These are phyloP conservation scores for Lagocephalus sceleratus DNA, from an alignment of 2,797 vertebrate species.

Conservation along the genomic window DNA sequence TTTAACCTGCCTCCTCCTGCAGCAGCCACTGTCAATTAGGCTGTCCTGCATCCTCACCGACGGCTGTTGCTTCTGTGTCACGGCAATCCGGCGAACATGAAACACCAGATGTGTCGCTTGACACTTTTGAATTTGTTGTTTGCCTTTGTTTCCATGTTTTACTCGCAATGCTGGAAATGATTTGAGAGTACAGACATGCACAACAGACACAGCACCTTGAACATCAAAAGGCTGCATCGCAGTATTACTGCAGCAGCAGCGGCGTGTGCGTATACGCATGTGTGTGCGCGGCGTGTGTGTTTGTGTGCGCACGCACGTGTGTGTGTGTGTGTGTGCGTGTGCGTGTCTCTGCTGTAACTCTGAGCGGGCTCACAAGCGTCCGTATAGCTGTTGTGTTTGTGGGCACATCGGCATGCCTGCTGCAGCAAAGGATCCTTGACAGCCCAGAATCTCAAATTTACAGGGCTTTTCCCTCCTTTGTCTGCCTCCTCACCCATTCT, in stretches of 20 bases:
- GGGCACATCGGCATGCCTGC: conserved; percentile 31
- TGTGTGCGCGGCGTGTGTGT: conserved; percentile 13
- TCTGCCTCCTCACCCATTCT: conserved; percentile 67
- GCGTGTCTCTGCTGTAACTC: conserved; percentile 34
- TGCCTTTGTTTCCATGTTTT: conserved; percentile 74
- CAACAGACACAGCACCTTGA: conserved; percentile 66
- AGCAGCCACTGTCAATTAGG: conserved; percentile 57
- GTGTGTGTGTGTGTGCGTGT: neutral
- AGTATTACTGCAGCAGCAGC: conserved; percentile 41
- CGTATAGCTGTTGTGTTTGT: conserved; percentile 19
- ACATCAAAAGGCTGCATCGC: conserved; percentile 66
- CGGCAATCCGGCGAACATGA: conserved; percentile 46
- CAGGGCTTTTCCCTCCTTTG: conserved; percentile 63
- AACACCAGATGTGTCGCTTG: conserved; percentile 56
- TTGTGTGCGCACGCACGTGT: neutral
- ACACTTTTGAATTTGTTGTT: conserved; percentile 69
- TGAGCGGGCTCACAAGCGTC: conserved; percentile 16
- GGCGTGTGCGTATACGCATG: conserved; percentile 17
- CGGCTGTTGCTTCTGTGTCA: conserved; percentile 40
- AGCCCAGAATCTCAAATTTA: conserved; percentile 66
- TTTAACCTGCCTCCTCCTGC: conserved; percentile 41
- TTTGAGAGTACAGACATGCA: conserved; percentile 71
- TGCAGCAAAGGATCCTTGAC: conserved; percentile 59
- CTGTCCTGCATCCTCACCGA: conserved; percentile 40
- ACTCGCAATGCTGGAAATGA: conserved; percentile 57